Percentiles rank a stretch among this genome's conserved stretches.
These are phyloP conservation scores for Lucilia cuprina DNA, from an alignment of 1,140 invertebrate species.

Conservation along the genomic window DNA sequence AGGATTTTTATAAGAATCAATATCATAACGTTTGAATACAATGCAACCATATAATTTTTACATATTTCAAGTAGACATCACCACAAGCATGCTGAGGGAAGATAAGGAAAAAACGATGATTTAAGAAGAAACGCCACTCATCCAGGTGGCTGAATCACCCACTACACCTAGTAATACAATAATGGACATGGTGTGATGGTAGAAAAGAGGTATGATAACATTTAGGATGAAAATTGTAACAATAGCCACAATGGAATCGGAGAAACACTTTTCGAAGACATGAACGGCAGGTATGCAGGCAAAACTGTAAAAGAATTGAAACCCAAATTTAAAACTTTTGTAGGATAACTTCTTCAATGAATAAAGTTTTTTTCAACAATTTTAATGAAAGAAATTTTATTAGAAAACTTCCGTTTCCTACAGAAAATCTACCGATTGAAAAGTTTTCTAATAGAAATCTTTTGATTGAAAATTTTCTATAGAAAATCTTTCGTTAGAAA, in stretches of 20 bases:
- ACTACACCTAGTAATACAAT: slow-evolving; percentile 72
- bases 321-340: too few species aligned
- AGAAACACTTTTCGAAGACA: slow-evolving; percentile 69
- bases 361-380: too few species aligned
- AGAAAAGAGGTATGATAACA: slow-evolving; percentile 68
- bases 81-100: slow-evolving; percentile 72
- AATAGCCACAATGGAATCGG: slow-evolving; percentile 70
- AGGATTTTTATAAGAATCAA: slow-evolving; percentile 72
- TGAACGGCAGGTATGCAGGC: slow-evolving; percentile 66
- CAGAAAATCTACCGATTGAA: too few species aligned
- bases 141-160: slow-evolving; percentile 67
- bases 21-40: slow-evolving; percentile 69
- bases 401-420: too few species aligned
- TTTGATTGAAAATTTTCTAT: too few species aligned
- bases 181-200: slow-evolving; percentile 68
- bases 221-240: slow-evolving; percentile 73
- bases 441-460: too few species aligned
- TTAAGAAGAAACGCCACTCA: slow-evolving; percentile 66
- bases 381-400: too few species aligned
- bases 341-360: too few species aligned
- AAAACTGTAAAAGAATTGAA: slow-evolving; percentile 55
- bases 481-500: too few species aligned
- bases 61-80: slow-evolving; percentile 71
- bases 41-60: slow-evolving; percentile 69
- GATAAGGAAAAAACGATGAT: slow-evolving; percentile 67